Evolutionary conservation across 2,797 vertebrate genomes (phyloP).

Genomic region (Triplophysa bombifrons): DNA sequence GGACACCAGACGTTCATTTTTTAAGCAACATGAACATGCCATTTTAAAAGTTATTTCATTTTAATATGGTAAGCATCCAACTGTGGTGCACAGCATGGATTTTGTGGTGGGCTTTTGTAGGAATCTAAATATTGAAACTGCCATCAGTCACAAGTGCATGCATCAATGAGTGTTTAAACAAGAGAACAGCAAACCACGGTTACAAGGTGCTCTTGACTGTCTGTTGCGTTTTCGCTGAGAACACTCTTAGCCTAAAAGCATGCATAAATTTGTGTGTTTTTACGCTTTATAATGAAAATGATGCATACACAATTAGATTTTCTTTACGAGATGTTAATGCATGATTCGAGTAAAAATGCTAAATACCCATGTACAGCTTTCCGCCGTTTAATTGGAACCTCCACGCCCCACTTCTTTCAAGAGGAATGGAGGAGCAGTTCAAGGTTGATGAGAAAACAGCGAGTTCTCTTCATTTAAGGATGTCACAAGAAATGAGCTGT

Average conservation of each 20-base stretch:
- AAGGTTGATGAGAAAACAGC: slow-evolving; percentile 1
- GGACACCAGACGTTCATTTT: not conserved
- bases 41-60: not conserved
- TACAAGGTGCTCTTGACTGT: slow-evolving; percentile 37
- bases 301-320: slow-evolving; percentile 14
- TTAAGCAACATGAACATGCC: not conserved
- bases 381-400: slow-evolving; percentile 4
- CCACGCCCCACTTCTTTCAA: slow-evolving; percentile 2
- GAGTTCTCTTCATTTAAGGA: not conserved
- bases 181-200: slow-evolving; percentile 13
- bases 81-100: not conserved
- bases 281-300: slow-evolving; percentile 24
- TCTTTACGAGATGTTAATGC: slow-evolving; percentile 14
- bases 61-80: not conserved
- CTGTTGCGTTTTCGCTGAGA: slow-evolving; percentile 11
- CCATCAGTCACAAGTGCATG: not conserved
- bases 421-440: slow-evolving; percentile 5
- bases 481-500: not conserved
- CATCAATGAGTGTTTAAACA: slow-evolving; percentile 23
- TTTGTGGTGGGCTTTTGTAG: not conserved
- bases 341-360: slow-evolving; percentile 18
- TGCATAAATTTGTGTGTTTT: slow-evolving; percentile 40
- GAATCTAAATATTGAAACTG: slow-evolving; percentile 11
- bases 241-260: slow-evolving; percentile 36
- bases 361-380: slow-evolving; percentile 19